Evolutionary conservation across 2,888 invertebrate genomes (phyloP), one percentile per base, ranked within the genome.

Genomic region (Automeris io): DNA sequence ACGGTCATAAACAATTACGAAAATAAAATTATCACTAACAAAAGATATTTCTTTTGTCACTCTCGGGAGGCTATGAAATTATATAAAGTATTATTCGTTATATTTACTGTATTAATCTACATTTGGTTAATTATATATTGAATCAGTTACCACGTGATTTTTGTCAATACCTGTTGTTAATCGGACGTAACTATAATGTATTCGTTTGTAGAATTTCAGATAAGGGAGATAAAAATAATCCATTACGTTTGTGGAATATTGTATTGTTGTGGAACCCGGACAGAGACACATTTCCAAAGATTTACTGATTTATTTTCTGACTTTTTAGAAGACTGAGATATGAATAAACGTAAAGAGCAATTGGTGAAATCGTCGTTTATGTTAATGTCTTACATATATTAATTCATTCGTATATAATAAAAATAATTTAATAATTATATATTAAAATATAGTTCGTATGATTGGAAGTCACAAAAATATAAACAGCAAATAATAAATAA

Each of bases 11-110:
- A 13, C 12, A 19, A 11, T 8, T 31, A 21, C 21, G 16, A 13
- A 8, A 9, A 29, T 8, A 16, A 32, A 9, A 16, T 29, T 23
- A 31, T 37, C 31, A 31, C 26, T 22, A 37, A 31, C 4, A 21
- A 16, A 37, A 29, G 69, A 66, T 50, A 60, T 70, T 74, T 63
- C 54, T 63, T 69, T 65, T 66, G 57, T 60, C 61, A 59, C 61
- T 33, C 45, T 65, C 56, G 35, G 46, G 54, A 51, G 39, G 51
- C 46, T 57, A 29, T 18, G 26, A 49, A 47, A 37, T 39, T 45
- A 40, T 47, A 48, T 55, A 53, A 61, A 72, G 70, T 71, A 72
- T 72, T 72, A 72, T 63, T 69, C 60, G 57, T 65, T 59, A 56
- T 61, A 60, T 55, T 51, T 59, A 57, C 57, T 50, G 41, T 48